A percentile compares a stretch with the other conserved stretches of the same genome.
phyloP scores from a whole-genome alignment of 2,888 invertebrate genomes.

The Leptopilina myrica region DNA sequence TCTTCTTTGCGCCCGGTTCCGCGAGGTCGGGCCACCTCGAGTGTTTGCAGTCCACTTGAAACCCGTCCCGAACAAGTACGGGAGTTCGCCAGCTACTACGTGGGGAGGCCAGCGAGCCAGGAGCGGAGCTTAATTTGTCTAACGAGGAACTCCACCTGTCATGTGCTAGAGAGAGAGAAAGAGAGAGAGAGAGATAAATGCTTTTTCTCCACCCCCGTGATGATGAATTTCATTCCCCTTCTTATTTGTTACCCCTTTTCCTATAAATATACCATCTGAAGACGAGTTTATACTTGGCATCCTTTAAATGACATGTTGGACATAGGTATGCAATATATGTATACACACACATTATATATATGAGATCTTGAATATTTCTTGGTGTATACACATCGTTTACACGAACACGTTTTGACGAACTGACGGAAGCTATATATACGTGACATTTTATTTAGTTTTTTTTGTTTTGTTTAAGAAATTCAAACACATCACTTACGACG shows the following conservation, averaged over 20 bases:
- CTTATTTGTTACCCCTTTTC: not conserved
- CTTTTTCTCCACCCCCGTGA: not conserved
- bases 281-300: conserved; percentile 23
- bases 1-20: conserved; percentile 60
- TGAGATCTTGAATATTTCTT: conserved; percentile 6
- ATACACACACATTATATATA: conserved; percentile 5
- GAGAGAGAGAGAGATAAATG: conserved; percentile 57
- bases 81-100: conserved; percentile 58
- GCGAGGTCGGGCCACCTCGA: conserved; percentile 66
- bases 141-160: conserved; percentile 73
- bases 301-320: conserved; percentile 20
- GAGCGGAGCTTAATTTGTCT: conserved; percentile 73
- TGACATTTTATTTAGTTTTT: not conserved
- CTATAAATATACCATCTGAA: not conserved
- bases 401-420: not conserved
- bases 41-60: conserved; percentile 77
- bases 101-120: conserved; percentile 53
- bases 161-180: conserved; percentile 62
- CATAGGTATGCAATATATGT: conserved; percentile 27
- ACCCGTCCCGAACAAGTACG: conserved; percentile 73
- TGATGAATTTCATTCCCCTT: not conserved
- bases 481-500: not conserved
- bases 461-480: not conserved
- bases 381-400: conserved; percentile 30
- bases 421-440: conserved; percentile 23